Conservation (phyloP, 2,113 vertebrate genomes). For the Cyprinus carpio region DNA sequence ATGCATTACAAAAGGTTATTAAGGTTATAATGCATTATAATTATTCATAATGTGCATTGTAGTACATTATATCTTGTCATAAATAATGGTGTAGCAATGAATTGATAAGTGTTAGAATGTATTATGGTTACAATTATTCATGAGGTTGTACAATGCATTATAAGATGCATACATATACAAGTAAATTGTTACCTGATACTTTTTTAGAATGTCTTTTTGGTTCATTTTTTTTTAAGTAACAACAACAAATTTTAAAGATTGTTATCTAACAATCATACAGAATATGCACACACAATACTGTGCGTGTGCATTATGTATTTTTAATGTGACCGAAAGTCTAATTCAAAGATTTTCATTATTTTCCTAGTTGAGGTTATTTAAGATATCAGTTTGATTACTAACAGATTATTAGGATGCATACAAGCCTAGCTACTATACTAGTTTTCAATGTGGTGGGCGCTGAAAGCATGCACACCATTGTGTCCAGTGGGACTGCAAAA, state of each 20-base stretch:
- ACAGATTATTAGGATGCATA: not conserved
- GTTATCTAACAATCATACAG: not conserved
- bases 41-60: too few species aligned
- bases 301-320: not conserved
- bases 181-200: too few species aligned
- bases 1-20: too few species aligned
- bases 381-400: not conserved
- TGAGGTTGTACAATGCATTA: too few species aligned
- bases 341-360: not conserved
- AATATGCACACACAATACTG: not conserved
- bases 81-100: too few species aligned
- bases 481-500: not conserved
- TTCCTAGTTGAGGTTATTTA: not conserved
- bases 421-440: not conserved
- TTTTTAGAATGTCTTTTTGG: too few species aligned
- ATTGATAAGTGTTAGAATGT: too few species aligned
- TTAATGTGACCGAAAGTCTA: not conserved
- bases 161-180: too few species aligned
- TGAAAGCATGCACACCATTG: not conserved
- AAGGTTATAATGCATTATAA: too few species aligned
- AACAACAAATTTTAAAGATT: not conserved
- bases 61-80: too few species aligned
- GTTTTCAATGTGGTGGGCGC: not conserved
- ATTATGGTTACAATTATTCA: too few species aligned
- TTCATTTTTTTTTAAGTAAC: not conserved